Evolutionary conservation across 2,888 invertebrate species (phyloP), one percentile per base, ranked within the genome.

Genomic region (Hipparchia sbordonii): DNA sequence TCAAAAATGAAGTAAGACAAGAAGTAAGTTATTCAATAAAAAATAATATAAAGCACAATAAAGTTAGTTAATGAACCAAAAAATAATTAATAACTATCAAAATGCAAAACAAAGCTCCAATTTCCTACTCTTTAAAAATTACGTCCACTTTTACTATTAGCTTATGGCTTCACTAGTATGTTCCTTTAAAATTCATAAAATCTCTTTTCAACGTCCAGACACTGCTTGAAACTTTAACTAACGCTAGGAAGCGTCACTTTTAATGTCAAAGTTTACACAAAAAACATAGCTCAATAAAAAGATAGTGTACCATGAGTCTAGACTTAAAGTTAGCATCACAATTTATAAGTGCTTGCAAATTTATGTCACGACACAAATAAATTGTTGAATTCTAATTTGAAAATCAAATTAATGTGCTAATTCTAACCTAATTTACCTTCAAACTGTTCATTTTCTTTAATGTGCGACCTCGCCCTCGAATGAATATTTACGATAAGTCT

Each of bases 301-400:
- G 33, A 2, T 52, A 52, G 45, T 9, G 52, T 60, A 59, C 71
- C 68, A 68, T 71, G 65, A 52, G 73, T 73, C 73, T 74, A 71
- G 73, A 71, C 67, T 13, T 10, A 57, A 65, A 65, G 52, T 65
- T 65, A 33, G 33, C 51, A 2, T n/a, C 62, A 62, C n/a, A 62
- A 65, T 65, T 65, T 33, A 65, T 65, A 39, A 65, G 48, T 8
- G 2, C 52, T 52, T 51, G 65, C 12, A 12, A 65, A 65, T 65
- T 65, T 52, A 52, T 33, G 65, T 65, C 65, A 65, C 65, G 65
- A 33, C 65, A 65, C 33, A 2, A 52, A 23, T 65, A 65, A 52
- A 65, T 65, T 65, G 52, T 65, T 33, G 51, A 52, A 65, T 65
- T 23, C 65, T 65, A 65, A 65, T 65, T 65, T 33, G 65, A 33